Evolutionary conservation across 2,797 vertebrate species (phyloP), one percentile per base, ranked within the genome.

Genomic region (Artibeus jamaicensis): DNA sequence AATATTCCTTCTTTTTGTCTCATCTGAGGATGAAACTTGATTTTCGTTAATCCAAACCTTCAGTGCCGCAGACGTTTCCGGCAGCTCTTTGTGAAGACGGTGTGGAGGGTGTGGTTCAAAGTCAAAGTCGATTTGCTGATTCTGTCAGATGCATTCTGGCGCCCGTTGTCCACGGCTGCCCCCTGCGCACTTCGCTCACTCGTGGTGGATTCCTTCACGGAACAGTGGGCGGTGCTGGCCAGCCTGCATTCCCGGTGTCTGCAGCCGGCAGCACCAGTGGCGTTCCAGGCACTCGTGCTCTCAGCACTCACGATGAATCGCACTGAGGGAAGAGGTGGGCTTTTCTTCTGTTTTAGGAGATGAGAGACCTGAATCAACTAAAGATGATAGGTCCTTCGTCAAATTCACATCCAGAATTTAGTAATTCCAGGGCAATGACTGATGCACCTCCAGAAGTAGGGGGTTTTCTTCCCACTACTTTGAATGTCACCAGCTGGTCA

Each of bases 51-150:
- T 98, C 18, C 99, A 99, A 98, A 98, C 99, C 99, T 79, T 99
- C 99, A 78, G 99, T 99, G 97, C 99, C 99, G 77, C 99, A 99
- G 98, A 99, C 99, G 98, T 99, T 98, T 99, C 99, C 89, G 99
- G 99, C 78, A 99, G 98, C 98, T 99, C 99, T 98, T 99, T 97
- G 99, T 99, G 98, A 99, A 99, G 98, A 99, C 99, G 2, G 99
- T 99, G 98, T 99, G 99, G 97, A 99, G 99, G 91, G 99, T 99
- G 24, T 99, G 99, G 98, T 99, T 99, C 98, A 99, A 99, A 2
- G 99, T 99, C 98, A 99, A 98, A 44, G 99, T 99, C 98, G 99
- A 97, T 98, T 99, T 99, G 98, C 99, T 99, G 96, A 99, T 99
- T 98, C 99, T 99, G 96, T 99, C 99, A 6, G 99, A 99, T 59